Evolutionary conservation across 2,888 invertebrate species (phyloP).

Genomic region (Beris chalybata): DNA sequence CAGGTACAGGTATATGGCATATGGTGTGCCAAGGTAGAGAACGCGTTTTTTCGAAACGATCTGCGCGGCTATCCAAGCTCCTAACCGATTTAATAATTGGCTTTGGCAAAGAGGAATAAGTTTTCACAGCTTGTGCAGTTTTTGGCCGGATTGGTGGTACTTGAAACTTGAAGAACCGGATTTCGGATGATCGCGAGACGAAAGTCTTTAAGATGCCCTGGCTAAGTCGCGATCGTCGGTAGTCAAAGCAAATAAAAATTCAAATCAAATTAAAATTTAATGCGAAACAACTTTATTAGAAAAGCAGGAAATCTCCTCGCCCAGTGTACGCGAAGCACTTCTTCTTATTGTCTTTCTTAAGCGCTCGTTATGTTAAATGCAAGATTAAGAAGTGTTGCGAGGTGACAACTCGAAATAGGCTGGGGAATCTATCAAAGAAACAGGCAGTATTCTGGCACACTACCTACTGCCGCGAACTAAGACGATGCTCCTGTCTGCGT

Average conservation of each 20-base stretch:
- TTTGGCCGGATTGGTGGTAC: neutral
- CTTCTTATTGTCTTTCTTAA: no score
- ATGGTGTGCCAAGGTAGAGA: constrained; percentile 3
- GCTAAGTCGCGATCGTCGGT: neutral
- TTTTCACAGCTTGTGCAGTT: constrained; percentile 3
- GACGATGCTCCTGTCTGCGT: no score
- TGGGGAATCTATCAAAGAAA: no score
- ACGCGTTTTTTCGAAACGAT: constrained; percentile 18
- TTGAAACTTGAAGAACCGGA: constrained; percentile 17
- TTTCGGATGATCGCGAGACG: neutral
- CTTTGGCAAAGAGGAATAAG: constrained; percentile 8
- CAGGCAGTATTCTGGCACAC: no score
- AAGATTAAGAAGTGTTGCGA: no score
- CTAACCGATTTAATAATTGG: constrained; percentile 14
- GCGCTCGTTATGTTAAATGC: no score
- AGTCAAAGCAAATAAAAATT: constrained; percentile 11
- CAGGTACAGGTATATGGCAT: neutral
- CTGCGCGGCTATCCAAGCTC: constrained; percentile 4
- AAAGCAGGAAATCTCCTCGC: neutral
- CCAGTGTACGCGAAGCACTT: neutral
- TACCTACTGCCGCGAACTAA: no score
- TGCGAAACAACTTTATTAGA: constrained; percentile 2
- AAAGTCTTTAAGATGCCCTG: neutral
- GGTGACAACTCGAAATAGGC: no score
- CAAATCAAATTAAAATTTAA: constrained; percentile 24